Evolutionary conservation across 2,113 vertebrate genomes (phyloP), one percentile per base, ranked within the genome.

Genomic region (Taxidea taxus): DNA sequence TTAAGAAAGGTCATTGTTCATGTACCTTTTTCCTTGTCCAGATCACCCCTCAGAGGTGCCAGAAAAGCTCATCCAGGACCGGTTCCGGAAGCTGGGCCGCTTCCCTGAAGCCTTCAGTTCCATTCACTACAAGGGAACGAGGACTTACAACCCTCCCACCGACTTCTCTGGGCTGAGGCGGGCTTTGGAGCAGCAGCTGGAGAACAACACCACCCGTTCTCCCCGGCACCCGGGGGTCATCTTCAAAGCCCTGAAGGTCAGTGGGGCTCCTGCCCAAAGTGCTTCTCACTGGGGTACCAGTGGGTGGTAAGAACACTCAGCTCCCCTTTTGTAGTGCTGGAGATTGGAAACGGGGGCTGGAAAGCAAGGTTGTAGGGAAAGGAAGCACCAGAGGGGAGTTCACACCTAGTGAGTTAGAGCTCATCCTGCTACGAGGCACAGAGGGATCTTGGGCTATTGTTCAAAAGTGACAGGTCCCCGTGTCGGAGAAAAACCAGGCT

Each of bases 71-170:
- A 99, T 99, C 95, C 99, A 99, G 98, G 99, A 99, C 97, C 99
- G 99, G 23, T 99, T 99, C 98, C 99, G 99, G 97, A 99, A 99
- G 98, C 98, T 99, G 94, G 99, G 99, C 86, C 99, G 99, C 90
- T 99, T 99, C 96, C 99, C 99, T 0, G 99, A 99, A 98, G 99
- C 99, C n/a, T 99, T 99, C 98, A 99, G 99, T 98, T 99, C 99
- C 75, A 98, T 99, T 96, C 99, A 99, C 98, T 99, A 99, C 98
- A 99, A 99, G 47, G 99, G 99, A 94, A 99, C 99, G 27, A 99
- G 99, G 85, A 99, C 99, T 56, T 99, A 99, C 98, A 99, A 99
- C 98, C 99, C 99, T 44, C 99, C 99, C 83, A 99, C 99, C 0
- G 99, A 99, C 98, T 99, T 99, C 98, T 99, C 99, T 42, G 99